Conservation (phyloP, 2,113 vertebrate species). For the Hyaena hyaena region DNA sequence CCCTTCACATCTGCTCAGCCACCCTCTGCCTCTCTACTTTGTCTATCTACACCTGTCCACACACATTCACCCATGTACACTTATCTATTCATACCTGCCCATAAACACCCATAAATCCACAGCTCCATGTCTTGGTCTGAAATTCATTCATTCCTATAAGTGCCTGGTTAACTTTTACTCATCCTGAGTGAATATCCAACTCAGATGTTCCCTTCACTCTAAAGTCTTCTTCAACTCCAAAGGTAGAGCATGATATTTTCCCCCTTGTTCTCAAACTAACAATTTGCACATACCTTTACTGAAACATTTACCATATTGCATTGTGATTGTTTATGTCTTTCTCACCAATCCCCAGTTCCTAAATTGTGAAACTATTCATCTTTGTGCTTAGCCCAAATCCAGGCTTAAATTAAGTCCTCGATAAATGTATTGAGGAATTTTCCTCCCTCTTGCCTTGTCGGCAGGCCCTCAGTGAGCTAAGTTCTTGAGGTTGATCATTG, state of each 20-base stretch:
- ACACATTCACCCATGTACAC: not conserved
- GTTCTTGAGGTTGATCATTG: not conserved
- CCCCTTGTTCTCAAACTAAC: not conserved
- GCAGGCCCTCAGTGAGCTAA: not conserved
- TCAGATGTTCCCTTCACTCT: not conserved
- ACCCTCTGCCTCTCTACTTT: not conserved
- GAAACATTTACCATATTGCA: not conserved
- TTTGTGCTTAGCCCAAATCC: not conserved
- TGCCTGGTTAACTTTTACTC: not conserved
- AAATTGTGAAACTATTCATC: not conserved
- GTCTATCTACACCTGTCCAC: too few relatives aligned
- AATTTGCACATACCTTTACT: not conserved
- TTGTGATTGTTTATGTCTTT: not conserved
- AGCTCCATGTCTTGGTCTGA: not conserved
- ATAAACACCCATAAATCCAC: not conserved
- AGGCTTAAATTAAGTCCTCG: not conserved
- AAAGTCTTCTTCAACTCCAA: not conserved
- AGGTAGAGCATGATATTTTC: not conserved
- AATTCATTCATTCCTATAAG: not conserved
- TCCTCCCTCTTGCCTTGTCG: not conserved
- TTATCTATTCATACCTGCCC: not conserved
- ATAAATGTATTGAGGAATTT: not conserved
- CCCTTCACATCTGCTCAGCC: not conserved
- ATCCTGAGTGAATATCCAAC: not conserved
- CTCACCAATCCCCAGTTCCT: not conserved